phyloP scores from a whole-genome alignment of 2,113 vertebrate genomes.

The Caloenas nicobarica region DNA sequence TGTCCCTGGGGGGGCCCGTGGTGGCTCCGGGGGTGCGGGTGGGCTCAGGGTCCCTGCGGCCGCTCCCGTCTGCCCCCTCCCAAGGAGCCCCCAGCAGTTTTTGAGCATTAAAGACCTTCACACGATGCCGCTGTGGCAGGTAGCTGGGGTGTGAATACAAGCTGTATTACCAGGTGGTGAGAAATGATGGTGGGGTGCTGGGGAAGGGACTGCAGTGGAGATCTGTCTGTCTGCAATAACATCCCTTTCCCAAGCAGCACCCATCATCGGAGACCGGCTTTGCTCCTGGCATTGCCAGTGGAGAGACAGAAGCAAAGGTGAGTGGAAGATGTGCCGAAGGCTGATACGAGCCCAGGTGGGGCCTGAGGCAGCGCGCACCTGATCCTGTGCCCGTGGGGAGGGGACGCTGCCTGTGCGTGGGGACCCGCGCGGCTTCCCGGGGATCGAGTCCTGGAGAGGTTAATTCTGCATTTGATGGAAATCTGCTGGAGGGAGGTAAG shows the following conservation, averaged over 20 bases:
- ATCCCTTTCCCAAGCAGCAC: too few relatives aligned
- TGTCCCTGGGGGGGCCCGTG: accelerated
- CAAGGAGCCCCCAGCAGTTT: accelerated
- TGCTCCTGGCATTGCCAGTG: neutral
- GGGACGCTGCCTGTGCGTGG: too few relatives aligned
- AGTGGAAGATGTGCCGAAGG: neutral
- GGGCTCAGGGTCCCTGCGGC: neutral
- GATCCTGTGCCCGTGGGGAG: too few relatives aligned
- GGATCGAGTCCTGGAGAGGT: neutral
- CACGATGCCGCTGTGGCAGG: accelerated
- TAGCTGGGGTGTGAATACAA: neutral
- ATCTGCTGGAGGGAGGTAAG: neutral
- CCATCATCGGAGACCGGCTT: neutral
- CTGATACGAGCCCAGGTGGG: neutral
- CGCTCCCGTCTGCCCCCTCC: neutral
- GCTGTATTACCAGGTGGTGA: accelerated
- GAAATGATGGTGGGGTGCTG: neutral
- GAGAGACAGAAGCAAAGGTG: neutral
- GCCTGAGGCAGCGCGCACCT: neutral
- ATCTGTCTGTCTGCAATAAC: neutral
- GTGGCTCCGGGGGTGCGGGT: neutral
- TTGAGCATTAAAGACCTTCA: neutral
- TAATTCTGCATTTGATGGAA: accelerated
- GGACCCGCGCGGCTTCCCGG: neutral
- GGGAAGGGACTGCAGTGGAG: accelerated